Conservation (phyloP, 92 coral and sea anemone species). For the Micromussa lordhowensis region DNA sequence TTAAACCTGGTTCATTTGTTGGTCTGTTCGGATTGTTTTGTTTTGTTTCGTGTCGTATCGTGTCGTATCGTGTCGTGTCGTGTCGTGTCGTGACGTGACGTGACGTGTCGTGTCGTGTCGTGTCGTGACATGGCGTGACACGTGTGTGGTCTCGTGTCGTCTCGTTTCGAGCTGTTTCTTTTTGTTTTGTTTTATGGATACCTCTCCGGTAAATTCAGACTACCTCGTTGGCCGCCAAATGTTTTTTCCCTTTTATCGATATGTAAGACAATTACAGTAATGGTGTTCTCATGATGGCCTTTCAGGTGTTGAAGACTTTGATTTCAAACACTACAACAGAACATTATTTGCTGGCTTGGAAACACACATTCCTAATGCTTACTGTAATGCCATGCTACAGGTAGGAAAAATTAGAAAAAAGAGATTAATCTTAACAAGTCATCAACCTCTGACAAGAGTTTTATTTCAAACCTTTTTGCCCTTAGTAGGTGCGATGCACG, state of each 20-base stretch:
- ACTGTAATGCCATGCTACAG: conserved; percentile 98
- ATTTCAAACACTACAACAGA: conserved; percentile 97
- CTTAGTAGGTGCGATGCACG: background rate
- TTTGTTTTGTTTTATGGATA: too few species aligned
- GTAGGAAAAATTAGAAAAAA: conserved; percentile 20
- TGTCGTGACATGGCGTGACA: too few species aligned
- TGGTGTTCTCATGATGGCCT: background rate
- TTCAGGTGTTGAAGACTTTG: conserved; percentile 95
- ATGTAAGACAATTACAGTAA: background rate
- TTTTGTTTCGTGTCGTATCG: too few species aligned
- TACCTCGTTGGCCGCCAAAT: too few species aligned
- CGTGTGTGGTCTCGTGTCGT: too few species aligned
- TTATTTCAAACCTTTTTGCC: background rate
- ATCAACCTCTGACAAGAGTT: background rate
- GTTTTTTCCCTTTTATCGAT: too few species aligned
- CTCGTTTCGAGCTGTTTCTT: too few species aligned
- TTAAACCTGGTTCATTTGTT: background rate
- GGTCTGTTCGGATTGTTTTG: background rate
- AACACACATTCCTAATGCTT: conserved; percentile 97
- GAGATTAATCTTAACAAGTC: background rate
- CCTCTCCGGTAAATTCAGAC: too few species aligned
- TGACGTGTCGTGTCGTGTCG: too few species aligned
- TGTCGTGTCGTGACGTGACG: too few species aligned
- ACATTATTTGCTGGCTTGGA: conserved; percentile 97
- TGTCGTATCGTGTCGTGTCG: too few species aligned